These are phyloP conservation scores for Acrocyrtus sp. DNA, from an alignment of 2,888 invertebrate species.

Conservation along the genomic window DNA sequence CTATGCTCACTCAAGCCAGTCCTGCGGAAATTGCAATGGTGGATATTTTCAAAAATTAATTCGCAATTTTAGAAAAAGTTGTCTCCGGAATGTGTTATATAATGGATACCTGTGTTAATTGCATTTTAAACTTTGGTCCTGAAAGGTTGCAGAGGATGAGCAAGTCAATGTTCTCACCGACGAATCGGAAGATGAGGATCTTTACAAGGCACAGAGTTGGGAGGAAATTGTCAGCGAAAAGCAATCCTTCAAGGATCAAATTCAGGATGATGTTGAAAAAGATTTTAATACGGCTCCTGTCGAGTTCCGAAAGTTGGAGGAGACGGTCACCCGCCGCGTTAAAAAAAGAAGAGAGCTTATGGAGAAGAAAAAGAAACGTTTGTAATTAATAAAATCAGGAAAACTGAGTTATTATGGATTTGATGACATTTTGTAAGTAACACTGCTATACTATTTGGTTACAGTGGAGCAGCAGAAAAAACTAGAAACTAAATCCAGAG, in stretches of 20 bases:
- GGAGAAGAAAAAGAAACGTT: conserved; percentile 7
- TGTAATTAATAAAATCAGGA: no score
- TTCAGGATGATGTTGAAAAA: conserved; percentile 11
- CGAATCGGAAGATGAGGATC: conserved; percentile 26
- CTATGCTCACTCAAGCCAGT: conserved; percentile 36
- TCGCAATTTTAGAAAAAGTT: no score
- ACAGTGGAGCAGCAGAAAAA: no score
- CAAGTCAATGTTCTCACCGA: not conserved
- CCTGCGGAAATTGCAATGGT: conserved; percentile 44
- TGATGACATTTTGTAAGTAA: not conserved
- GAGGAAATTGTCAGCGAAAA: conserved; percentile 38
- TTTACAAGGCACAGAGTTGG: conserved; percentile 36
- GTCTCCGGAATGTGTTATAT: no score
- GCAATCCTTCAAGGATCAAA: conserved; percentile 12
- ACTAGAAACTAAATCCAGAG: no score
- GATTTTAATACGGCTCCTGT: conserved; percentile 6
- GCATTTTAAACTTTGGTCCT: no score
- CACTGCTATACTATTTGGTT: no score
- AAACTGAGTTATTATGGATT: not conserved
- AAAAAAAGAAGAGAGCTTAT: conserved; percentile 3
- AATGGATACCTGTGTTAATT: no score
- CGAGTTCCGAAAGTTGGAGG: conserved; percentile 11
- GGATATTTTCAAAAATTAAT: no score
- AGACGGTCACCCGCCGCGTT: conserved; percentile 20
- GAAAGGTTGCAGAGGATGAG: conserved; percentile 30